Conservation (phyloP, 35 echinoderm and acorn worm species). For the Anneissia japonica region DNA sequence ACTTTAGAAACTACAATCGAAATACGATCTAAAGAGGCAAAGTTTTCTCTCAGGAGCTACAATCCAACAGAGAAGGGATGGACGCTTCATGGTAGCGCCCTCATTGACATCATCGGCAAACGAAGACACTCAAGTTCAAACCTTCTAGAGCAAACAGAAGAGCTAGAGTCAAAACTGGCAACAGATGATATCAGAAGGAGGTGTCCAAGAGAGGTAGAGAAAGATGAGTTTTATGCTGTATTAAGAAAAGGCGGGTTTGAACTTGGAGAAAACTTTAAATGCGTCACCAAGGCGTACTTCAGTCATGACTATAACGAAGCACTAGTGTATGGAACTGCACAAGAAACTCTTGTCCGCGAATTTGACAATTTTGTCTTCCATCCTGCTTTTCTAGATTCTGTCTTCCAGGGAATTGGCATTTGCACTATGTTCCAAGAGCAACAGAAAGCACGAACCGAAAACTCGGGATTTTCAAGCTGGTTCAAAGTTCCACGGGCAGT, state of each 20-base stretch:
- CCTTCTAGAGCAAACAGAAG: slow-evolving; percentile 59
- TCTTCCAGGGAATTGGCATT: slow-evolving; percentile 90
- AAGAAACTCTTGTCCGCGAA: slow-evolving; percentile 68
- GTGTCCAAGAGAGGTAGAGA: slow-evolving; percentile 67
- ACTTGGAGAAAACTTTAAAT: slow-evolving; percentile 73
- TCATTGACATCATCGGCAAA: slow-evolving; percentile 52
- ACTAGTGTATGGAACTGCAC: slow-evolving; percentile 65
- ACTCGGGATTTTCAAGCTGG: slow-evolving; percentile 51
- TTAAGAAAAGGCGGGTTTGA: slow-evolving; percentile 85
- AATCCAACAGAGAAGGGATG: slow-evolving; percentile 61
- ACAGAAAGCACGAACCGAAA: slow-evolving; percentile 57
- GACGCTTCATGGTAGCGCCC: slow-evolving; percentile 65
- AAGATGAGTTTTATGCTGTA: slow-evolving; percentile 78
- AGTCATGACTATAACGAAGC: slow-evolving; percentile 81
- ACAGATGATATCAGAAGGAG: slow-evolving; percentile 83
- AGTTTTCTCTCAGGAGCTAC: slow-evolving; percentile 68
- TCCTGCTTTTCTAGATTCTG: slow-evolving; percentile 76
- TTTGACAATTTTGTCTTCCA: slow-evolving; percentile 77
- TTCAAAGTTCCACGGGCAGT: slow-evolving; percentile 85
- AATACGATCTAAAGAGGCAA: slow-evolving; percentile 54
- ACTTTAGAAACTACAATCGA: slow-evolving; percentile 74
- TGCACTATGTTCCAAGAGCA: slow-evolving; percentile 77
- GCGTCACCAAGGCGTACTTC: slow-evolving; percentile 82
- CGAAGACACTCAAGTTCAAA: slow-evolving; percentile 22
- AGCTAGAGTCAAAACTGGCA: slow-evolving; percentile 57